Evolutionary conservation across 2,888 invertebrate genomes (phyloP).

Genomic region (Lepidonotus clava): DNA sequence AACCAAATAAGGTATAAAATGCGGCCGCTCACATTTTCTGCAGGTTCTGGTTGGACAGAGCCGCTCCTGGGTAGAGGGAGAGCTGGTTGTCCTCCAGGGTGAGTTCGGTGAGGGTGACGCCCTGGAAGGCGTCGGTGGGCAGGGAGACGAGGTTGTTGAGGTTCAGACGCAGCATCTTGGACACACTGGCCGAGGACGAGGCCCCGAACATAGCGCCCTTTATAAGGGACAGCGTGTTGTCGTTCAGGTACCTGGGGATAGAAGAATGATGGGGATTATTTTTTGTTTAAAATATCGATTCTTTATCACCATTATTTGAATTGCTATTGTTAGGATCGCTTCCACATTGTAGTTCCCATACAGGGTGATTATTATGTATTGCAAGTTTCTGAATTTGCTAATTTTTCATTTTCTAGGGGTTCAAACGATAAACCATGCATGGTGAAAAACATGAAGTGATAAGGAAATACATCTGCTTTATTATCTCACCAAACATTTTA

Average conservation of each 20-base stretch:
- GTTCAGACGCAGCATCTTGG: constrained; percentile 60
- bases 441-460: no score
- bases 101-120: constrained; percentile 61
- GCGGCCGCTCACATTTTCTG: constrained; percentile 63
- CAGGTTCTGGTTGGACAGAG: constrained; percentile 63
- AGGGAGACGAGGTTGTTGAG: constrained; percentile 64
- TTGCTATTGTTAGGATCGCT: no score
- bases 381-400: no score
- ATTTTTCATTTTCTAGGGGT: no score
- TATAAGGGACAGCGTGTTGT: constrained; percentile 56
- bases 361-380: no score
- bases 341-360: no score
- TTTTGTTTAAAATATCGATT: constrained; percentile 10
- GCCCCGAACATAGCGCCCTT: constrained; percentile 60
- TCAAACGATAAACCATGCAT: no score
- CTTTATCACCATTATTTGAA: no score
- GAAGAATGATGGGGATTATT: no score
- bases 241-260: constrained; percentile 52
- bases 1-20: no score
- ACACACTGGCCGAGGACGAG: constrained; percentile 37
- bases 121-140: constrained; percentile 65
- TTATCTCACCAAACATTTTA: no score
- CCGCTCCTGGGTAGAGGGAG: constrained; percentile 63
- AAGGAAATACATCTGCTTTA: no score
- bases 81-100: constrained; percentile 64